These are phyloP conservation scores for Tricholauxania praeusta DNA, from an alignment of 2,888 invertebrate genomes.

Conservation along the genomic window DNA sequence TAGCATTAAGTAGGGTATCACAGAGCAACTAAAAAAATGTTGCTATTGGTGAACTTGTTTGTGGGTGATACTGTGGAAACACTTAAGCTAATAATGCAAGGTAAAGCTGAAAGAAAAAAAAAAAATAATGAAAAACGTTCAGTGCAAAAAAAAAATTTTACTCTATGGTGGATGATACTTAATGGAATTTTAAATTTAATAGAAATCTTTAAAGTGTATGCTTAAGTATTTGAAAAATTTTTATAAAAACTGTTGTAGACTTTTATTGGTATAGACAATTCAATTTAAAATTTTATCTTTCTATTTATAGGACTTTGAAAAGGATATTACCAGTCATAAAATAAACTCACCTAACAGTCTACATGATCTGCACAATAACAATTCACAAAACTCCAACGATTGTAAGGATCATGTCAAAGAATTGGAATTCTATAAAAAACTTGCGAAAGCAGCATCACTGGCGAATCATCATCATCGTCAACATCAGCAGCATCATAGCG, in stretches of 20 bases:
- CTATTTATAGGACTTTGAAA: conserved; percentile 63
- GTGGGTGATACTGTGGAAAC: conserved; percentile 9
- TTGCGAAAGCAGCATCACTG: conserved; percentile 62
- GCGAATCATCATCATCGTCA: conserved; percentile 52
- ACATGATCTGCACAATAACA: conserved; percentile 41
- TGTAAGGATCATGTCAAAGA: conserved; percentile 63
- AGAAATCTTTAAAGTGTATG: neutral
- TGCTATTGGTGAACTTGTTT: conserved; percentile 4
- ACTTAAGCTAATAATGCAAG: too few species aligned
- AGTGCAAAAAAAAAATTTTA: too few species aligned
- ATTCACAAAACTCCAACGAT: conserved; percentile 50
- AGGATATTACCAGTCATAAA: conserved; percentile 64
- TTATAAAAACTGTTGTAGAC: neutral
- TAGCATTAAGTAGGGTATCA: conserved; percentile 36
- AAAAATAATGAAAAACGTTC: too few species aligned
- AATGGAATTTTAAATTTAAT: neutral
- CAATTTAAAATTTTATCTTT: neutral
- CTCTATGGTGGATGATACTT: too few species aligned
- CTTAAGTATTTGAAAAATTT: neutral
- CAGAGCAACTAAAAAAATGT: conserved; percentile 15
- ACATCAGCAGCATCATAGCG: conserved; percentile 22
- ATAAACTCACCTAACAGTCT: conserved; percentile 58
- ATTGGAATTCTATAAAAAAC: conserved; percentile 65
- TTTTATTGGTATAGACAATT: too few species aligned
- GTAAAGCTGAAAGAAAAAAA: too few species aligned